phyloP scores from a whole-genome alignment of 2,888 invertebrate species.

The Vannuccia rotundouncinata region DNA sequence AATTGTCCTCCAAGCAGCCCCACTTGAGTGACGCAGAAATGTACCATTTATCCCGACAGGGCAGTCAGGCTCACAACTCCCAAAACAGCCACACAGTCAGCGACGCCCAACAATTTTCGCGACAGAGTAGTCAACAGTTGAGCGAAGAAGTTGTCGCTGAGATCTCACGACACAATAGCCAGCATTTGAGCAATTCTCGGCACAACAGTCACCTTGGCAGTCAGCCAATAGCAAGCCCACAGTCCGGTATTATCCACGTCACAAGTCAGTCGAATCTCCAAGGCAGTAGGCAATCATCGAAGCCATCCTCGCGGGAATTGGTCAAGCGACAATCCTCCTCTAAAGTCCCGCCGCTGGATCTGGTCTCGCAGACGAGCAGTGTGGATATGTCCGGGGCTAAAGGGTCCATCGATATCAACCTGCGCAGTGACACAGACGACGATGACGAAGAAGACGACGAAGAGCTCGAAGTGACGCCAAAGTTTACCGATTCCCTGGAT shows the following conservation, averaged over 20 bases:
- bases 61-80: not conserved
- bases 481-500: constrained; percentile 4
- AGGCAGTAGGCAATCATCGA: not conserved
- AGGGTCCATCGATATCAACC: constrained; percentile 30
- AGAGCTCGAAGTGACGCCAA: not conserved
- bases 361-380: constrained; percentile 25
- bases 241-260: no score
- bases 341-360: constrained; percentile 28
- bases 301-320: not conserved
- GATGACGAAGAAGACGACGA: not conserved
- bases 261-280: no score
- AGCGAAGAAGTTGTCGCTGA: no score
- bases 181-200: not conserved
- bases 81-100: not conserved
- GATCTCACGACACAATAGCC: no score
- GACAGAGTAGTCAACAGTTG: no score
- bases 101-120: no score
- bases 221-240: not conserved
- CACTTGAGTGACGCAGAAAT: not conserved
- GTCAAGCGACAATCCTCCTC: not conserved
- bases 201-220: not conserved
- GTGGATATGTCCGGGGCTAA: constrained; percentile 28
- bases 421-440: constrained; percentile 15
- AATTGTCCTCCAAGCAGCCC: not conserved
- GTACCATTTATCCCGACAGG: not conserved